Percentiles rank a stretch among this genome's conserved stretches.
Evolutionary conservation across 1,140 invertebrate species (phyloP).

Genomic region (Philaenus spumarius): DNA sequence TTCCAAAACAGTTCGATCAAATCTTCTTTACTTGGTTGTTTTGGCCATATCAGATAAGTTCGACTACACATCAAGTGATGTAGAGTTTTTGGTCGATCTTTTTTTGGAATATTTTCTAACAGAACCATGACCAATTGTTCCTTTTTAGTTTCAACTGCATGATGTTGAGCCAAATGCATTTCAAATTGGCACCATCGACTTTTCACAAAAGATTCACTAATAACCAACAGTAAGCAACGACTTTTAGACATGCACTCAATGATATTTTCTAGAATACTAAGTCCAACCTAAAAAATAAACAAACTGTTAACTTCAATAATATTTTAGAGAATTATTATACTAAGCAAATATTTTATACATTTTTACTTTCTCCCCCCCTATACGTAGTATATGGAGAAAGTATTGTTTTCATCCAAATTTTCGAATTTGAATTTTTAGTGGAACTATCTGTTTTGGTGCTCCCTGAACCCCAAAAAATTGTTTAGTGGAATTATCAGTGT

Average conservation of each 20-base stretch:
- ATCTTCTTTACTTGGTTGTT: conserved; percentile 18
- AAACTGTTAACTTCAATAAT: too few relatives aligned
- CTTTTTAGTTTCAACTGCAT: conserved; percentile 50
- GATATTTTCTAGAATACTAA: conserved; percentile 56
- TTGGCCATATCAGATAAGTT: conserved; percentile 56
- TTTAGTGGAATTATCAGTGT: too few relatives aligned
- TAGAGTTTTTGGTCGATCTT: conserved; percentile 48
- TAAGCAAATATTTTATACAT: too few relatives aligned
- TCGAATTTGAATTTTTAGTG: too few relatives aligned
- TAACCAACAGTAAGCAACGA: conserved; percentile 48
- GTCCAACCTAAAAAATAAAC: conserved; percentile 43
- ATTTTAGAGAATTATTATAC: too few relatives aligned
- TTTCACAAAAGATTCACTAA: conserved; percentile 49
- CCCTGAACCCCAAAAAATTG: too few relatives aligned
- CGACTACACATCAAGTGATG: conserved; percentile 56
- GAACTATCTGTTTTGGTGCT: too few relatives aligned
- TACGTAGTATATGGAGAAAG: too few relatives aligned
- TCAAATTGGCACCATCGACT: conserved; percentile 61
- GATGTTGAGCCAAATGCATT: conserved; percentile 56
- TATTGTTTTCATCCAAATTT: too few relatives aligned
- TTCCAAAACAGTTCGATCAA: conserved; percentile 4
- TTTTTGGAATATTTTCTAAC: conserved; percentile 52
- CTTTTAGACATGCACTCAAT: conserved; percentile 55
- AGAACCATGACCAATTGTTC: conserved; percentile 53
- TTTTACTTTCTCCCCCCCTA: too few relatives aligned